Conservation (phyloP, 1,140 invertebrate species). For the Diabrotica undecimpunctata region DNA sequence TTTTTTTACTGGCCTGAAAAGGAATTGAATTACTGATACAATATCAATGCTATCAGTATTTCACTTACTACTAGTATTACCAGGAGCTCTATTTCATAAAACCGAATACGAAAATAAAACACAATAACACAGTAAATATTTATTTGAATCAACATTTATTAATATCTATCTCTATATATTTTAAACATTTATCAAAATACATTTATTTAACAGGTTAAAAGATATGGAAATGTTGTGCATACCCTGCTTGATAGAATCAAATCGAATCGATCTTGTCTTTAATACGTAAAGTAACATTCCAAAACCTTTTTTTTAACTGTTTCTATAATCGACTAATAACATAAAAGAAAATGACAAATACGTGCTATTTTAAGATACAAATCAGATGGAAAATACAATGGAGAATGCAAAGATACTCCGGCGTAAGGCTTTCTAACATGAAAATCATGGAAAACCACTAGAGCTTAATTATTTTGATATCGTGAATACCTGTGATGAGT, state of each 20-base stretch:
- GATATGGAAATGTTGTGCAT: conserved; percentile 15
- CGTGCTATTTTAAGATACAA: not conserved
- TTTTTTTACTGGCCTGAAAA: too few species aligned
- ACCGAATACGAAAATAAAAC: not conserved
- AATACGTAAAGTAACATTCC: not conserved
- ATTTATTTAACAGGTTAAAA: conserved; percentile 23
- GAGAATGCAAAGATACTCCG: not conserved
- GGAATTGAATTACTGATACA: too few species aligned
- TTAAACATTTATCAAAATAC: conserved; percentile 41
- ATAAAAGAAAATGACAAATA: too few species aligned
- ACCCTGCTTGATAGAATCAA: conserved; percentile 6
- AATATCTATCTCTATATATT: conserved; percentile 18
- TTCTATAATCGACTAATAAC: too few species aligned
- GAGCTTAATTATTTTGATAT: not conserved
- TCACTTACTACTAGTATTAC: too few species aligned
- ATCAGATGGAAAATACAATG: not conserved
- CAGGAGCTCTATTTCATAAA: too few species aligned
- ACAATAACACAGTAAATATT: conserved; percentile 13
- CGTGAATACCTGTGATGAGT: too few species aligned
- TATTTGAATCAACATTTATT: conserved; percentile 18
- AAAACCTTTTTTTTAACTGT: not conserved
- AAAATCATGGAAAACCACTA: not conserved
- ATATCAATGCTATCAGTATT: too few species aligned
- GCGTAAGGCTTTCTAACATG: not conserved
- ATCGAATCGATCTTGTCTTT: conserved; percentile 3